phyloP scores from a whole-genome alignment of 2,888 invertebrate genomes.

The Crepidodera aurea region DNA sequence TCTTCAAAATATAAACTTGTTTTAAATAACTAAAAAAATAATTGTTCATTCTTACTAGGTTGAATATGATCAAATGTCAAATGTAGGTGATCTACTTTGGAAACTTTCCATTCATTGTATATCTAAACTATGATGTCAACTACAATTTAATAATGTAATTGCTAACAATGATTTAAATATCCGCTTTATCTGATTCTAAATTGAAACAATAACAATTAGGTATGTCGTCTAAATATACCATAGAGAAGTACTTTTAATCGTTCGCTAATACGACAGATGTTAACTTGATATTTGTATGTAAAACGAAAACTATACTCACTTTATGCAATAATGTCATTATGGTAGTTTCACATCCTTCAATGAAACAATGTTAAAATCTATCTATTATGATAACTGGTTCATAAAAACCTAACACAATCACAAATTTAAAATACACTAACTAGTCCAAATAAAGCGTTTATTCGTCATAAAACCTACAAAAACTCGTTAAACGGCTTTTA shows the following conservation, averaged over 20 bases:
- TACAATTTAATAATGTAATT: slow-evolving; percentile 13
- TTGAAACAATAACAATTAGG: neutral
- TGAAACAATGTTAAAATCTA: neutral
- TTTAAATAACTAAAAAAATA: no score
- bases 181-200: neutral
- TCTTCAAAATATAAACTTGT: no score
- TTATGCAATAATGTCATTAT: slow-evolving; percentile 17
- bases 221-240: neutral
- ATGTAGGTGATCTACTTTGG: neutral
- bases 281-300: neutral
- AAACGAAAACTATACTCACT: slow-evolving; percentile 2
- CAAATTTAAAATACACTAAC: neutral
- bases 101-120: slow-evolving; percentile 5
- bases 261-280: no score
- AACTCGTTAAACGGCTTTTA: slow-evolving; percentile 26
- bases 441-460: neutral
- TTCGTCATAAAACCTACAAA: slow-evolving; percentile 17
- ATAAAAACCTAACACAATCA: neutral
- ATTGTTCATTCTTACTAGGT: no score
- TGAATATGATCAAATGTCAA: no score
- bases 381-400: neutral
- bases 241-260: no score
- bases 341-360: slow-evolving; percentile 4
- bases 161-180: slow-evolving; percentile 6
- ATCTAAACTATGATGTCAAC: slow-evolving; percentile 13